Evolutionary conservation across 1,140 invertebrate species (phyloP).

Genomic region (Microplitis demolitor): DNA sequence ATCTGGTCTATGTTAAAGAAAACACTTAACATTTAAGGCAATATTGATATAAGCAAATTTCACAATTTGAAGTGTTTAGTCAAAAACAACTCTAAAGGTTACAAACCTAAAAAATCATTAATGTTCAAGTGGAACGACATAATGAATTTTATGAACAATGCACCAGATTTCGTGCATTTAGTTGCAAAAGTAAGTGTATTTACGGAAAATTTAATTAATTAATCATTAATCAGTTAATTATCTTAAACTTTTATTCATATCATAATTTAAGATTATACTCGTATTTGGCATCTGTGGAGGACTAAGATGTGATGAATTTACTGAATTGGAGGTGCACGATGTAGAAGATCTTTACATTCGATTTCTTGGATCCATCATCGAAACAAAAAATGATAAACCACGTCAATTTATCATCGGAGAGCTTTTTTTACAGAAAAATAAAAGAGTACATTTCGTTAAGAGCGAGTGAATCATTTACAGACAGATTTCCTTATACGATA

Average conservation of each 20-base stretch:
- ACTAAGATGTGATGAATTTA: background rate
- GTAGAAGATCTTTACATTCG: background rate
- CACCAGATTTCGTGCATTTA: background rate
- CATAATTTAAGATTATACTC: background rate
- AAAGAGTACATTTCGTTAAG: background rate
- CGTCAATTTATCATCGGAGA: slow-evolving; percentile 4
- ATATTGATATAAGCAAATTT: background rate
- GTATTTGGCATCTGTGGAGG: background rate
- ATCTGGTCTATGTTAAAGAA: background rate
- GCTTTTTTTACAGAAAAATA: slow-evolving; percentile 12
- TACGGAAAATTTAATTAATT: background rate
- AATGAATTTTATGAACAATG: background rate
- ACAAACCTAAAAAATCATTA: background rate
- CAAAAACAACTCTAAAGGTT: background rate
- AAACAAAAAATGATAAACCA: slow-evolving; percentile 9
- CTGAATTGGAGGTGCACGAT: background rate
- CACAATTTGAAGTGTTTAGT: background rate
- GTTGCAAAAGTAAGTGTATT: background rate
- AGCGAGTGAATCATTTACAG: background rate
- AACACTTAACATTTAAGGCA: background rate
- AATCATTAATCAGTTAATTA: background rate
- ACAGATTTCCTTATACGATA: slow-evolving; percentile 23
- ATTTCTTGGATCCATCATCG: slow-evolving; percentile 1
- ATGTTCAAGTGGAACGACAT: background rate
- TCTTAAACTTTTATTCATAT: background rate